These are phyloP conservation scores for Lycophotia porphyrea DNA, from an alignment of 2,888 invertebrate genomes.

Conservation along the genomic window DNA sequence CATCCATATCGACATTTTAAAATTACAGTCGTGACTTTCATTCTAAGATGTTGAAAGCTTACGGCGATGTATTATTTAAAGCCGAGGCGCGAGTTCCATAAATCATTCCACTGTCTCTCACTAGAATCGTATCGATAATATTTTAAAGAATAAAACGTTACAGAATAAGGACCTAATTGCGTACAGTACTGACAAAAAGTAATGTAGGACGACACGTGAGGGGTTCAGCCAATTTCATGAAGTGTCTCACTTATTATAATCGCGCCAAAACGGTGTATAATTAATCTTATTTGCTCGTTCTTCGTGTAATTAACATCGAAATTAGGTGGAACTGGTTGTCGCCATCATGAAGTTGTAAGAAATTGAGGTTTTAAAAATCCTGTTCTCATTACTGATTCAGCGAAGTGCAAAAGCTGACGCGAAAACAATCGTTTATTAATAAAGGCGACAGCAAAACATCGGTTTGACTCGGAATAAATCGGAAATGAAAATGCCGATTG, in stretches of 20 bases:
- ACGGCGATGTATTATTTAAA: conserved; percentile 89
- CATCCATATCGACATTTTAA: conserved; percentile 85
- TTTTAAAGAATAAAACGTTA: conserved; percentile 79
- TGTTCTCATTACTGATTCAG: conserved; percentile 84
- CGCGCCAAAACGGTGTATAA: conserved; percentile 73
- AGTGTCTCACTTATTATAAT: conserved; percentile 77
- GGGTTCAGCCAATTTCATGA: conserved; percentile 67
- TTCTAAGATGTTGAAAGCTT: conserved; percentile 87
- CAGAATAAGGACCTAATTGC: conserved; percentile 84
- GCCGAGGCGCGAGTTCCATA: conserved; percentile 84
- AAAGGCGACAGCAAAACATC: conserved; percentile 78
- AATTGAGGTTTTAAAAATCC: conserved; percentile 77
- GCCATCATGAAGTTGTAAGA: conserved; percentile 72
- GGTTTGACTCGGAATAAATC: conserved; percentile 73
- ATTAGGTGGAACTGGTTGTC: conserved; percentile 84
- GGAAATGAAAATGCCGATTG: conserved; percentile 76
- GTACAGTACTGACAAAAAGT: conserved; percentile 63
- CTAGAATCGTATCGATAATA: conserved; percentile 85
- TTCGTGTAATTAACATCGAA: conserved; percentile 81
- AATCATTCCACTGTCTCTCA: conserved; percentile 85
- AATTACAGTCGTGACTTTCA: conserved; percentile 89
- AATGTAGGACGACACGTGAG: conserved; percentile 55
- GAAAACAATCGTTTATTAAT: conserved; percentile 86
- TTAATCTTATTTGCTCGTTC: conserved; percentile 84
- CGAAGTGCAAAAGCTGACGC: conserved; percentile 88